Conservation (phyloP, 2,113 vertebrate species). For the Thalassoma bifasciatum region DNA sequence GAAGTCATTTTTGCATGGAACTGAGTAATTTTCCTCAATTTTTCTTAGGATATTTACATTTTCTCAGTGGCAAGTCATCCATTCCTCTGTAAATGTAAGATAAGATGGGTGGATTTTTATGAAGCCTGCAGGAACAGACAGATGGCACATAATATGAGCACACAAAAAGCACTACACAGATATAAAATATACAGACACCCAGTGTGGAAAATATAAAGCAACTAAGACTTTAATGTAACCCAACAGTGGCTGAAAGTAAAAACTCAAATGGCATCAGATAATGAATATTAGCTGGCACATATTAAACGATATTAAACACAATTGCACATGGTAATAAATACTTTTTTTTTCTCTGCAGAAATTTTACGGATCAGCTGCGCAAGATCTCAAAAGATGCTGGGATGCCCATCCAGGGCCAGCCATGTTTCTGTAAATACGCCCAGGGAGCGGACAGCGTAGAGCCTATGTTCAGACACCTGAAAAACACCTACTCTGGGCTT, state of each 20-base stretch:
- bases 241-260: too few relatives aligned
- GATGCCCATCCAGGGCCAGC: slow-evolving; percentile 97
- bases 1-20: not conserved
- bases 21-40: not conserved
- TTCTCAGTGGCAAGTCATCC: not conserved
- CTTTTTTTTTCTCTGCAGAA: slow-evolving; percentile 83
- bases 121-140: too few relatives aligned
- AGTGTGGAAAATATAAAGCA: too few relatives aligned
- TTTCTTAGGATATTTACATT: not conserved
- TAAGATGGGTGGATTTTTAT: too few relatives aligned
- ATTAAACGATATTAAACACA: too few relatives aligned
- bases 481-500: slow-evolving; percentile 97
- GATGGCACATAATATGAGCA: too few relatives aligned
- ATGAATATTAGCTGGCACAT: too few relatives aligned
- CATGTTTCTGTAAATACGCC: slow-evolving; percentile 98
- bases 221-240: too few relatives aligned
- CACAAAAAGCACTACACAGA: too few relatives aligned
- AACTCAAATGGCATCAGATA: too few relatives aligned
- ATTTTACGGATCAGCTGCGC: slow-evolving; percentile 98
- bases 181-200: too few relatives aligned
- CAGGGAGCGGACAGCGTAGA: slow-evolving; percentile 98
- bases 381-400: slow-evolving; percentile 99
- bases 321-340: too few relatives aligned
- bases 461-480: slow-evolving; percentile 99
- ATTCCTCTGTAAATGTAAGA: not conserved